Conservation (phyloP, 2,113 vertebrate genomes). For the Thamnaconus septentrionalis region DNA sequence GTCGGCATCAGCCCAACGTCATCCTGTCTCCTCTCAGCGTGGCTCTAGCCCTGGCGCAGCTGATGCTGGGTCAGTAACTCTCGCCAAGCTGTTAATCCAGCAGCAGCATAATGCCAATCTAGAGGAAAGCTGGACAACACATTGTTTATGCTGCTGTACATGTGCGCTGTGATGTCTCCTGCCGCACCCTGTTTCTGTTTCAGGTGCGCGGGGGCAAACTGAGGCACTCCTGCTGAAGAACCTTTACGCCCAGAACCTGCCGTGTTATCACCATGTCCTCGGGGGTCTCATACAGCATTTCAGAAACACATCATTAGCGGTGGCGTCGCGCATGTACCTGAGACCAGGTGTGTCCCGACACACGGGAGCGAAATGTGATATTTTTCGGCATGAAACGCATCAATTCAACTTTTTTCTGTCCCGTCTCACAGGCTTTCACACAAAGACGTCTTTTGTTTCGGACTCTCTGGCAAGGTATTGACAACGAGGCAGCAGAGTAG, state of each 20-base stretch:
- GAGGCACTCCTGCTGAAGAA: slow-evolving; percentile 40
- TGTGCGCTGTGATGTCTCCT: no score
- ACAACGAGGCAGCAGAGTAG: background rate
- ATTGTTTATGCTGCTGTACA: no score
- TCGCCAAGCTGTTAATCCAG: background rate
- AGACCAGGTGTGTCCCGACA: slow-evolving; percentile 33
- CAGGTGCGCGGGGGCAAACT: slow-evolving; percentile 46
- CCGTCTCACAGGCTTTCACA: slow-evolving; percentile 74
- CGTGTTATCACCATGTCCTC: slow-evolving; percentile 48
- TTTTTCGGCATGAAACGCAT: background rate
- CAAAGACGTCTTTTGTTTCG: slow-evolving; percentile 81
- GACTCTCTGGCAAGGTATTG: slow-evolving; percentile 79
- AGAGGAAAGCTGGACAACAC: background rate
- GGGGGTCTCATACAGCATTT: slow-evolving; percentile 36
- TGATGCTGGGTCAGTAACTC: slow-evolving; percentile 37
- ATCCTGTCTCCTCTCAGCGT: slow-evolving; percentile 51
- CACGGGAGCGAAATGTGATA: background rate
- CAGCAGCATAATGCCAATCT: background rate
- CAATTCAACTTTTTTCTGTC: background rate
- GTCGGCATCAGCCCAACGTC: slow-evolving; percentile 41
- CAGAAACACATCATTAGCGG: slow-evolving; percentile 33
- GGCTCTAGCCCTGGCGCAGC: slow-evolving; percentile 47
- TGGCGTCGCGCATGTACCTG: slow-evolving; percentile 61
- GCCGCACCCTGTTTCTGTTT: background rate
- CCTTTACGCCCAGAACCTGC: slow-evolving; percentile 26